Conservation (phyloP, 1,140 invertebrate species). For the Papilio xuthus region DNA sequence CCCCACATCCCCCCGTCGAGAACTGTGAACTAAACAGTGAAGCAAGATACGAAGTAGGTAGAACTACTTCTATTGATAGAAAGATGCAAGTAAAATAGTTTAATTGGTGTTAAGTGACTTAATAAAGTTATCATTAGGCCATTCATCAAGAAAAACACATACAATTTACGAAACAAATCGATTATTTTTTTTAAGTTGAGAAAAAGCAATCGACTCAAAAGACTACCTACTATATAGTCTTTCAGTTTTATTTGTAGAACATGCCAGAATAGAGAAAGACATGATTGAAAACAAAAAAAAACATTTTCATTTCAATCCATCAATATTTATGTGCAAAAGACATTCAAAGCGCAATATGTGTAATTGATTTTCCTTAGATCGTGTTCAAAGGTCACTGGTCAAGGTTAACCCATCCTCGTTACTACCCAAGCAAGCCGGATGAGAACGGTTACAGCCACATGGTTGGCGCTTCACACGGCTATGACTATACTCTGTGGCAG, state of each 20-base stretch:
- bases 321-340: neutral
- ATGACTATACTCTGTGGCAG: slow-evolving; percentile 60
- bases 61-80: slow-evolving; percentile 12
- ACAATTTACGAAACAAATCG: too few species aligned
- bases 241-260: neutral
- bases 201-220: neutral
- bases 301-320: too few species aligned
- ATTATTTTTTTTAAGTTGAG: too few species aligned
- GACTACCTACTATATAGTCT: neutral
- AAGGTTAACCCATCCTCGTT: slow-evolving; percentile 59
- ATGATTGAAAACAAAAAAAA: neutral
- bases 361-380: slow-evolving; percentile 51
- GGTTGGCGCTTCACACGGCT: slow-evolving; percentile 68
- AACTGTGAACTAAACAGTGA: slow-evolving; percentile 70
- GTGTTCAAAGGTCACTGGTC: slow-evolving; percentile 71
- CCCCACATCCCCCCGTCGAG: slow-evolving; percentile 48
- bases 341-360: neutral
- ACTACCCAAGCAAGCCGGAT: slow-evolving; percentile 70
- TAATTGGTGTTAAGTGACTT: too few species aligned
- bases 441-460: slow-evolving; percentile 71
- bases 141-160: too few species aligned
- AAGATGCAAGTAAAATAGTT: neutral
- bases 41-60: slow-evolving; percentile 70
- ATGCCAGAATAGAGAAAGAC: neutral
- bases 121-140: too few species aligned